Evolutionary conservation across 2,888 invertebrate species (phyloP).

Genomic region (Stenoptilia bipunctidactyla): DNA sequence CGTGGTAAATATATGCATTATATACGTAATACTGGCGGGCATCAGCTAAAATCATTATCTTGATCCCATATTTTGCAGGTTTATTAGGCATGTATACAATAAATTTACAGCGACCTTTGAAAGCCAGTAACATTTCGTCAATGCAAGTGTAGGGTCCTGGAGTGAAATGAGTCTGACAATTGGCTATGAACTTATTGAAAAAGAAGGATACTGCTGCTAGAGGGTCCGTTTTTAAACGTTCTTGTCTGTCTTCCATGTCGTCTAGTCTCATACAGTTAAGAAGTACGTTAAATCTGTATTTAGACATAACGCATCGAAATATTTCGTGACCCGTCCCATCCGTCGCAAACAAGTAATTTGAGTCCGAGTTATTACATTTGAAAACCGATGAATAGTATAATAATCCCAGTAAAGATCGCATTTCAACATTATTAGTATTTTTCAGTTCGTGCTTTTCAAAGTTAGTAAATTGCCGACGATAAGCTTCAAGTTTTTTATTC

Average conservation of each 20-base stretch:
- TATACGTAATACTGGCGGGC: conserved; percentile 1
- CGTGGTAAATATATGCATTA: conserved; percentile 14
- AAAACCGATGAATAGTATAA: neutral
- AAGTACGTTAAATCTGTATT: conserved; percentile 15
- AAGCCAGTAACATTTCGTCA: conserved; percentile 19
- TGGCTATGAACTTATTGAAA: conserved; percentile 15
- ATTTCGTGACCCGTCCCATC: conserved; percentile 15
- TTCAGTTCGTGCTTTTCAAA: neutral
- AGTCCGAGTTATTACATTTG: conserved; percentile 6
- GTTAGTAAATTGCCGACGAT: neutral
- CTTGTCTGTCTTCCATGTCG: conserved; percentile 10
- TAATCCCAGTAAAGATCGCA: neutral
- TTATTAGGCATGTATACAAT: conserved; percentile 16
- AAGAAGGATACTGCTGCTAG: conserved; percentile 13
- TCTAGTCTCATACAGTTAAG: conserved; percentile 17
- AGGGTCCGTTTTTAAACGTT: conserved; percentile 12
- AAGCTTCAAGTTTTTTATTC: neutral
- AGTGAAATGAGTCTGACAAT: conserved; percentile 14
- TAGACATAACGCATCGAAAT: conserved; percentile 16
- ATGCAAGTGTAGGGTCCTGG: conserved; percentile 12
- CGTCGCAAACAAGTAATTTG: conserved; percentile 11
- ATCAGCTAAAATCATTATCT: neutral
- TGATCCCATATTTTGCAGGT: conserved; percentile 14
- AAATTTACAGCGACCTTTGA: conserved; percentile 15
- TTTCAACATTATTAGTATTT: neutral